Percentiles rank a stretch among this genome's conserved stretches.
phyloP scores from a whole-genome alignment of 2,797 vertebrate species.

The Cynopterus sphinx region DNA sequence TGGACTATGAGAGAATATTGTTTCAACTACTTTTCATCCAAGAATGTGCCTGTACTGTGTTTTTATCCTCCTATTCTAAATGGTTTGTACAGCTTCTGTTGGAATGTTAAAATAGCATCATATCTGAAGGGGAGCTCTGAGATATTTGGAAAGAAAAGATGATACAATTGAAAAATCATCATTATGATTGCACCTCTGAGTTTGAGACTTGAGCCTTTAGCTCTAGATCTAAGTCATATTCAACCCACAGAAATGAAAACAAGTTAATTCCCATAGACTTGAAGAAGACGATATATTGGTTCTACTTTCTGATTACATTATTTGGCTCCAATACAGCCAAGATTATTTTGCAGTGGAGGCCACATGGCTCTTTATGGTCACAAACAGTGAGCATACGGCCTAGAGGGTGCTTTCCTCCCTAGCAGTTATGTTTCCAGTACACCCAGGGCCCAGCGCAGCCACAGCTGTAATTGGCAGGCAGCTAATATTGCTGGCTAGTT shows the following conservation, averaged over 20 bases:
- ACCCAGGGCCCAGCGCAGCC: background rate
- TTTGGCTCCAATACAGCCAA: background rate
- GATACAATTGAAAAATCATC: background rate
- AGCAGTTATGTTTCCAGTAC: background rate
- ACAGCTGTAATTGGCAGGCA: conserved; percentile 42
- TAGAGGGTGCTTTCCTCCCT: background rate
- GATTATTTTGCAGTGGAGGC: background rate
- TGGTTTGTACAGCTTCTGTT: background rate
- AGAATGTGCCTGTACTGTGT: background rate
- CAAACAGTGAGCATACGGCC: background rate
- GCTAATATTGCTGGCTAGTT: background rate
- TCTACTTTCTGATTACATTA: conserved; percentile 21
- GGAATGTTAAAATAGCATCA: background rate
- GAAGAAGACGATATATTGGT: background rate
- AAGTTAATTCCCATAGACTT: background rate
- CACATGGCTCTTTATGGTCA: background rate
- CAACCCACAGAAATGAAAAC: background rate
- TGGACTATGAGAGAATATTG: background rate
- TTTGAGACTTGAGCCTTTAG: background rate
- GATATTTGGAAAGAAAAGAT: conserved; percentile 16
- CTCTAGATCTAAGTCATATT: background rate
- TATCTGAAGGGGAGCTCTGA: background rate
- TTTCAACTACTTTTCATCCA: background rate
- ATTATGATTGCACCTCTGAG: background rate
- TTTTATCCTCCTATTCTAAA: background rate